A percentile compares a stretch with the other conserved stretches of the same genome.
phyloP scores from a whole-genome alignment of 2,888 invertebrate species.

The Morinoia aosen region DNA sequence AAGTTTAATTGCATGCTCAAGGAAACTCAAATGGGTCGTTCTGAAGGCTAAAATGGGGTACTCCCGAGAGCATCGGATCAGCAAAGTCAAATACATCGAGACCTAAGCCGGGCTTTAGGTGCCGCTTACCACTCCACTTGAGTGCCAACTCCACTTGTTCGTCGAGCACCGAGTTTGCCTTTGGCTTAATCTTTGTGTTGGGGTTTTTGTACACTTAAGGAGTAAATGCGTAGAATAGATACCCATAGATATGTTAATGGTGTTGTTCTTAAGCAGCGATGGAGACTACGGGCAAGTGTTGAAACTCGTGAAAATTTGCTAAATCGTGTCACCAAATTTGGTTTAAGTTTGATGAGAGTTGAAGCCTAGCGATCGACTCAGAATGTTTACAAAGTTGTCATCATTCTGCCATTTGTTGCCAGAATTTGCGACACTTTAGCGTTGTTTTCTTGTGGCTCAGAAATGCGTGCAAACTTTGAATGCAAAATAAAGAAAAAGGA shows the following conservation, averaged over 20 bases:
- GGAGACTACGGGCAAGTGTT: no score
- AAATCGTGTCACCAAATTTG: no score
- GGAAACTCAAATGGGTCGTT: constrained; percentile 52
- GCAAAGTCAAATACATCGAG: constrained; percentile 34
- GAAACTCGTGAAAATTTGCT: no score
- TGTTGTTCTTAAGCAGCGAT: no score
- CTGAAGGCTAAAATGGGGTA: neutral
- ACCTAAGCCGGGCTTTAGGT: neutral
- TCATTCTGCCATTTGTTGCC: neutral
- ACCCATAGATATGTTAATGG: no score
- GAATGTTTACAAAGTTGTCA: no score
- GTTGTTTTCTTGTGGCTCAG: neutral
- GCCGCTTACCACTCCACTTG: neutral
- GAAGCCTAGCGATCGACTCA: no score
- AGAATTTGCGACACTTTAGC: neutral
- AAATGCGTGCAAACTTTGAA: neutral
- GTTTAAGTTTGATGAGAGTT: no score
- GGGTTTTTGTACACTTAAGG: no score
- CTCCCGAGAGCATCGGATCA: constrained; percentile 21
- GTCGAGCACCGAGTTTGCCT: no score
- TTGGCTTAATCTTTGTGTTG: no score
- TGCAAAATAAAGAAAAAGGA: neutral
- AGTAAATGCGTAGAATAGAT: no score
- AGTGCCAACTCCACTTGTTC: neutral
- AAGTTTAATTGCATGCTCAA: constrained; percentile 52